Percentiles rank a stretch among this genome's conserved stretches.
Evolutionary conservation across 2,888 invertebrate species (phyloP).

Genomic region (Machimus atricapillus): DNA sequence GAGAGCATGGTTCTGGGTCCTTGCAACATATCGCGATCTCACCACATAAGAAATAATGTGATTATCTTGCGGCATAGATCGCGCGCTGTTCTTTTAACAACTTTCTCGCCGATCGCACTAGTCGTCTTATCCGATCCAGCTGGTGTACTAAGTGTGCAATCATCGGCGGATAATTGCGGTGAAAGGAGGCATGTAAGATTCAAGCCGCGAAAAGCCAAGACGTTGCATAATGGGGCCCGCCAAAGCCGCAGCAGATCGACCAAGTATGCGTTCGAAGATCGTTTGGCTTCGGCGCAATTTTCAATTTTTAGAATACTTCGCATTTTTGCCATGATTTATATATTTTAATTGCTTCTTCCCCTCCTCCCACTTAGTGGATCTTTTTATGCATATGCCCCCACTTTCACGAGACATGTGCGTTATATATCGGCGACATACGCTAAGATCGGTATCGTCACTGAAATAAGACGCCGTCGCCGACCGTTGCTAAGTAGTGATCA

Average conservation of each 20-base stretch:
- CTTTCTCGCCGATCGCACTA: not conserved
- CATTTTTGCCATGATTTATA: not conserved
- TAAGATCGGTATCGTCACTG: not conserved
- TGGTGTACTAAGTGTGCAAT: not conserved
- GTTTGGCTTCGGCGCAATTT: not conserved
- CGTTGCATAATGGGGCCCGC: not conserved
- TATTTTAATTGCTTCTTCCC: not conserved
- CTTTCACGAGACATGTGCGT: not conserved
- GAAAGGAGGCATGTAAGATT: not conserved
- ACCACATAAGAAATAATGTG: not conserved
- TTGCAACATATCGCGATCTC: not conserved
- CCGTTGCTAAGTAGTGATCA: not conserved
- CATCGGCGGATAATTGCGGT: constrained; percentile 6
- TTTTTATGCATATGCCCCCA: not conserved
- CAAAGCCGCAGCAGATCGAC: not conserved
- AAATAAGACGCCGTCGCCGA: not conserved
- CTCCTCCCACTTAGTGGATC: not conserved
- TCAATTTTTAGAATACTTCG: not conserved
- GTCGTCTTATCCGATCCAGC: not conserved
- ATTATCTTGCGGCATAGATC: not conserved
- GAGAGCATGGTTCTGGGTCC: not conserved
- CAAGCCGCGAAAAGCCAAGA: not conserved
- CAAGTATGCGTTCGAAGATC: not conserved
- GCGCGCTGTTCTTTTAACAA: not conserved
- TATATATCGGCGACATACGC: not conserved